Base-by-base conservation (phyloP, 1,140 invertebrate genomes). In the Ips typographus region DNA sequence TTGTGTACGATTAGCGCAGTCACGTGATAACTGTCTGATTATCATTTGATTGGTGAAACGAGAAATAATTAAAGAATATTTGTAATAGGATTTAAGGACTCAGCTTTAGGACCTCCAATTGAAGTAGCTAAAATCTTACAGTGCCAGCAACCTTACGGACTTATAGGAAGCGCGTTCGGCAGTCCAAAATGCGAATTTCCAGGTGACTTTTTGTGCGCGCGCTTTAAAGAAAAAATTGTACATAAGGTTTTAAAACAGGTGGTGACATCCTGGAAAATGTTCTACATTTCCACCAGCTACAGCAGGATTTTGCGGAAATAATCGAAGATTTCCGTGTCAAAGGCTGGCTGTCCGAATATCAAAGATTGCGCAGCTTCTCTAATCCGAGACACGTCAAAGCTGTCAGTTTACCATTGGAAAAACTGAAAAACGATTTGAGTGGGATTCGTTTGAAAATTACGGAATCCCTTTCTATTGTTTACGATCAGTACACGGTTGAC, bases 321-420 rank as follows among this genome's bases (percentile, higher is more conserved):
- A 39, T 73, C 2, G 72, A 73, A 51, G 72, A 74, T 66, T 72
- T 74, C 3, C 37, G 62, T 52, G 68, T 74, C 2, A 81, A 81
- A 66, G 84, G 89, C 22, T 94, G 92, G 92, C 80, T 93, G 71
- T 92, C 89, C 6, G 85, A 88, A 4, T 94, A 93, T 75, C 93
- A 93, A 77, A 82, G 92, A 2, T 84, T 88, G 6, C 86, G 90
- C 72, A 88, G 87, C 71, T 93, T 7, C 88, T 86, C 72, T 87
- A 91, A 0, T 84, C 88, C 72, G 80, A 90, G 38, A 83, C 62
- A 72, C 47, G 68, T 76, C 36, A 68, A 74, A 44, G 53, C 65
- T 1, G 68, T 72, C 1, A 67, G 70, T 1, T 43, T 59, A 0
- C 58, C 73, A 1, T 65, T 94, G 0, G 88, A 89, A 66, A 88